Conservation (phyloP, 2,113 vertebrate species). For the Polypterus senegalus region DNA sequence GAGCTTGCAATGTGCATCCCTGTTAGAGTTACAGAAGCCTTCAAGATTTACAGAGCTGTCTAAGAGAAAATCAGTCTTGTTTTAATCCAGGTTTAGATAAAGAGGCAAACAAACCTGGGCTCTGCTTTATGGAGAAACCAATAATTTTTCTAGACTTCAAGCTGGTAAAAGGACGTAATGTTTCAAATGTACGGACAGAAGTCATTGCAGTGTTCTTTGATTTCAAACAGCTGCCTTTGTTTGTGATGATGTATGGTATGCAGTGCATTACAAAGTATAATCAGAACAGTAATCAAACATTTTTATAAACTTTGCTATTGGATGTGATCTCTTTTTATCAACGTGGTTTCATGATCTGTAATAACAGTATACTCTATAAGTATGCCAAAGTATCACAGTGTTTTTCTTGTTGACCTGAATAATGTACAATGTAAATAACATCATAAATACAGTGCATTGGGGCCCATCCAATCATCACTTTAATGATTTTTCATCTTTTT, state of each 20-base stretch:
- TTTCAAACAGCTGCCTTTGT: background rate
- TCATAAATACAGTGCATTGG: too few species aligned
- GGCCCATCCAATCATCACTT: too few species aligned
- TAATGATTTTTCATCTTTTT: too few species aligned
- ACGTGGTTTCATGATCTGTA: conserved; percentile 1
- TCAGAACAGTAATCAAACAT: background rate
- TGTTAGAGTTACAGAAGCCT: conserved; percentile 60
- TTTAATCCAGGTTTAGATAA: conserved; percentile 35
- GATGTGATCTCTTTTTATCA: background rate
- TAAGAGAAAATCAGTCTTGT: conserved; percentile 51
- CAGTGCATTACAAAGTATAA: background rate
- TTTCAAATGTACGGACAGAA: background rate
- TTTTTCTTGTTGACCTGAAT: background rate
- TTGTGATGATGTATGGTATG: background rate
- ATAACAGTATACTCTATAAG: background rate
- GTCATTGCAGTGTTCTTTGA: background rate
- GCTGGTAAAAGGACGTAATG: background rate
- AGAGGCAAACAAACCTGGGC: background rate
- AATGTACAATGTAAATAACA: too few species aligned
- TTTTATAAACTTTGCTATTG: background rate
- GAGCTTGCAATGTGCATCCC: conserved; percentile 89
- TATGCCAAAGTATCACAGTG: background rate
- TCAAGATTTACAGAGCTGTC: conserved; percentile 36
- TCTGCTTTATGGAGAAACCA: background rate
- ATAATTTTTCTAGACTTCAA: background rate